These are phyloP conservation scores for Heterodera filipjevi DNA, from an alignment of 2,888 invertebrate species.

Conservation along the genomic window DNA sequence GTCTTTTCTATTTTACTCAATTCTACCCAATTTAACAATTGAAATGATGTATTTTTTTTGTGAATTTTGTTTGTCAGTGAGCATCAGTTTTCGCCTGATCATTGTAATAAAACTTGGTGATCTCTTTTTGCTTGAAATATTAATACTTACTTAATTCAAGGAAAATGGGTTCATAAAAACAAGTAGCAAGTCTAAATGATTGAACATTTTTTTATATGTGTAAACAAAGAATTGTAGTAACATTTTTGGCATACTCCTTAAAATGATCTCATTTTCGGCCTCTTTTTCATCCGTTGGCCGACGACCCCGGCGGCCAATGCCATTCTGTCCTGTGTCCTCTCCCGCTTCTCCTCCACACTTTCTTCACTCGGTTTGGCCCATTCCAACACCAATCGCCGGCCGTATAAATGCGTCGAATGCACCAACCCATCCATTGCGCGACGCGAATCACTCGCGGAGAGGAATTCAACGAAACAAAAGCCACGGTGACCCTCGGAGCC, in stretches of 20 bases:
- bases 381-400: slow-evolving; percentile 88
- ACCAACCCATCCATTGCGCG: slow-evolving; percentile 79
- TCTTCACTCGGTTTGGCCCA: slow-evolving; percentile 80
- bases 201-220: too few relatives aligned
- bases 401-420: slow-evolving; percentile 96
- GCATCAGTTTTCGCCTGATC: too few relatives aligned
- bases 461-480: slow-evolving; percentile 93
- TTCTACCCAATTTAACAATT: background rate
- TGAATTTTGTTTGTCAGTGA: too few relatives aligned
- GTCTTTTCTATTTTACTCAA: background rate
- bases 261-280: slow-evolving; percentile 14
- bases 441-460: slow-evolving; percentile 87
- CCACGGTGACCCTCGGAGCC: slow-evolving; percentile 76
- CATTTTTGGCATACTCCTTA: background rate
- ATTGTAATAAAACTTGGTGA: too few relatives aligned
- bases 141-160: too few relatives aligned
- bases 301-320: background rate
- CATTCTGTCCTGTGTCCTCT: slow-evolving; percentile 55
- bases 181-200: too few relatives aligned
- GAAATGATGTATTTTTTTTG: too few relatives aligned
- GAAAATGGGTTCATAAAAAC: too few relatives aligned
- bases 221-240: background rate
- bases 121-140: too few relatives aligned
- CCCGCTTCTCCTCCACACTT: slow-evolving; percentile 77
- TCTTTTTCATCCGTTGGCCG: background rate